phyloP scores from a whole-genome alignment of 2,888 invertebrate species.

The Nephrotoma guestfalica region DNA sequence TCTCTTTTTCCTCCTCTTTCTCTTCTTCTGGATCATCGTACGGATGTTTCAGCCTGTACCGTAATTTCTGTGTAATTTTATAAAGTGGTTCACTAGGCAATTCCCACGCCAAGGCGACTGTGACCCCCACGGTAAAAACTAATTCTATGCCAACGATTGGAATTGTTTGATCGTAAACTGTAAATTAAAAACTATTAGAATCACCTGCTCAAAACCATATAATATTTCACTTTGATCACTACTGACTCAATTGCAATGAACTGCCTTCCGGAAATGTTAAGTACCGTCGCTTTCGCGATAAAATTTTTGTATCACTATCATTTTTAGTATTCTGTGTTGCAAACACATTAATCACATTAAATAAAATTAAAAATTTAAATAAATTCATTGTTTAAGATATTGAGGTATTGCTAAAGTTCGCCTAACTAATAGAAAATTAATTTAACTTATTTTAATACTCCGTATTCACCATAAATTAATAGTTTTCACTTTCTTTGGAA shows the following conservation, averaged over 20 bases:
- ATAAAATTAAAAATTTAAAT: not conserved
- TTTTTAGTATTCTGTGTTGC: not conserved
- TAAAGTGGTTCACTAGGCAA: slow-evolving; percentile 45
- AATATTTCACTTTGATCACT: not conserved
- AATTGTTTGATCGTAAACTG: slow-evolving; percentile 25
- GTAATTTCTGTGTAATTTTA: slow-evolving; percentile 7
- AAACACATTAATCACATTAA: not conserved
- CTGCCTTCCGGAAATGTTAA: slow-evolving; percentile 37
- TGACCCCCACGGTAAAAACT: slow-evolving; percentile 49
- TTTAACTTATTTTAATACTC: not conserved
- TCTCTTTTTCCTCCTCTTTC: not conserved
- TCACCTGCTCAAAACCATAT: not conserved
- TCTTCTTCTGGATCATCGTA: not conserved
- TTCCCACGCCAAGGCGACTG: slow-evolving; percentile 64
- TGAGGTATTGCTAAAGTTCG: not conserved
- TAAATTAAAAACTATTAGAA: slow-evolving; percentile 11
- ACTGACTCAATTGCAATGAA: slow-evolving; percentile 30
- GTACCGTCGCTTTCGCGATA: slow-evolving; percentile 34
- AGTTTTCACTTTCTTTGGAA: not conserved
- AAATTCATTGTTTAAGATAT: not conserved
- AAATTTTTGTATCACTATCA: slow-evolving; percentile 13
- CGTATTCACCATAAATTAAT: not conserved
- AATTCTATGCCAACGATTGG: slow-evolving; percentile 30
- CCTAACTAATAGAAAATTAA: not conserved
- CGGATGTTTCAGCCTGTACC: not conserved